Percentiles rank a stretch among this genome's conserved stretches.
Conservation (phyloP, 2,113 vertebrate species). For the Thinocorus orbignyianus region DNA sequence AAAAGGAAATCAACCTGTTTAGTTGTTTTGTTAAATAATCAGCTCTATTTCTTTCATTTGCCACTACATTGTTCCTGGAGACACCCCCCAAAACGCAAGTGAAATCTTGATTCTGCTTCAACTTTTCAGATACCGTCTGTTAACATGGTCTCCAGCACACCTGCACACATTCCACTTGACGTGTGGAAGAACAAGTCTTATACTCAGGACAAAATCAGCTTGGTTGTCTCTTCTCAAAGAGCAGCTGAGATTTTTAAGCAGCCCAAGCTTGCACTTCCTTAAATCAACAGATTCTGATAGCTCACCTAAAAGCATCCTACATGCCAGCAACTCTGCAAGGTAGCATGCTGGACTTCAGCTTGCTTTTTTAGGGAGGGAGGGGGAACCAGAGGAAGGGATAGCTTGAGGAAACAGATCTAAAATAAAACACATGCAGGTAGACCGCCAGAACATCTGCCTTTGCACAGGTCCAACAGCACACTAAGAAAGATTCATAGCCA, state of each 20-base stretch:
- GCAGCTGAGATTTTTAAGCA: neutral
- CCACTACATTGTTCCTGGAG: neutral
- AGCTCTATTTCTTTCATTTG: neutral
- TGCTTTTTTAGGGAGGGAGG: neutral
- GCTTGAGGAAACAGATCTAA: neutral
- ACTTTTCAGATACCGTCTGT: neutral
- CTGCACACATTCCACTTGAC: neutral
- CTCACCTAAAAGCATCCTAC: neutral
- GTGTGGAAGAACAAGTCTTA: neutral
- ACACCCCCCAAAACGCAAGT: neutral
- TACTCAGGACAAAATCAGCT: neutral
- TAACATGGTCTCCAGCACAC: neutral
- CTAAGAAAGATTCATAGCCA: neutral
- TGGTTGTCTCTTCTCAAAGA: neutral
- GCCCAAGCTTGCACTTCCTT: neutral
- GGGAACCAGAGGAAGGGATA: neutral
- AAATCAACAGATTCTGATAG: neutral
- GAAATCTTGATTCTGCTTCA: neutral
- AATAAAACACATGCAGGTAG: neutral
- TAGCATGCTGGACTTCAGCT: neutral
- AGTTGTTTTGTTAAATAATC: neutral
- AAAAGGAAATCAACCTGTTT: neutral
- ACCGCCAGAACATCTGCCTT: neutral
- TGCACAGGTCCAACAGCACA: neutral
- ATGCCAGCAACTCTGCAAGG: neutral